phyloP scores from a whole-genome alignment of 2,888 invertebrate genomes.

The Heteropelma amictum region DNA sequence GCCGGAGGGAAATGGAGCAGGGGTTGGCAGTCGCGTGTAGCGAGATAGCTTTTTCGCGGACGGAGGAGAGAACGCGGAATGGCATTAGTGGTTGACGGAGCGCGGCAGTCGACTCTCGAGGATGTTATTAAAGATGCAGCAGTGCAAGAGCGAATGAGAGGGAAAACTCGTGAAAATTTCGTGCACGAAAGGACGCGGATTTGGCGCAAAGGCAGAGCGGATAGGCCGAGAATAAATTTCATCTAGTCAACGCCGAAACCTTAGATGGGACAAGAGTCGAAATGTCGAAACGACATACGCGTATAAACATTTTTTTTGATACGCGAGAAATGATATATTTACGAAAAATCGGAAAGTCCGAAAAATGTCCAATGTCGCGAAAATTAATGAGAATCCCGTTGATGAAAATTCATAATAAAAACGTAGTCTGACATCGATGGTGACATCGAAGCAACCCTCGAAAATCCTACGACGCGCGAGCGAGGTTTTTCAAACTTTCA shows the following conservation, averaged over 20 bases:
- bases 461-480: too few relatives aligned
- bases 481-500: too few relatives aligned
- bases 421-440: too few relatives aligned
- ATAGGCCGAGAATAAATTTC: constrained; percentile 6
- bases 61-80: constrained; percentile 23
- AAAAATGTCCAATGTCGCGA: too few relatives aligned
- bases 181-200: constrained; percentile 43
- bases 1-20: not conserved
- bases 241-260: constrained; percentile 7
- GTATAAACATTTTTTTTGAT: too few relatives aligned
- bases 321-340: too few relatives aligned
- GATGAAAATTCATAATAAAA: too few relatives aligned
- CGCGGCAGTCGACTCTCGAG: constrained; percentile 38
- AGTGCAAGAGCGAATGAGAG: constrained; percentile 1
- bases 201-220: constrained; percentile 8
- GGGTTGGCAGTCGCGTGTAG: not conserved
- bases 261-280: not conserved
- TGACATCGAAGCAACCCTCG: too few relatives aligned
- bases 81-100: constrained; percentile 42
- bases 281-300: too few relatives aligned
- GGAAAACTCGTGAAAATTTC: constrained; percentile 43
- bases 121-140: constrained; percentile 56
- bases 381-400: too few relatives aligned
- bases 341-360: too few relatives aligned
- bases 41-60: constrained; percentile 33